phyloP scores from a whole-genome alignment of 2,888 invertebrate genomes.

The Cantharis nigra region DNA sequence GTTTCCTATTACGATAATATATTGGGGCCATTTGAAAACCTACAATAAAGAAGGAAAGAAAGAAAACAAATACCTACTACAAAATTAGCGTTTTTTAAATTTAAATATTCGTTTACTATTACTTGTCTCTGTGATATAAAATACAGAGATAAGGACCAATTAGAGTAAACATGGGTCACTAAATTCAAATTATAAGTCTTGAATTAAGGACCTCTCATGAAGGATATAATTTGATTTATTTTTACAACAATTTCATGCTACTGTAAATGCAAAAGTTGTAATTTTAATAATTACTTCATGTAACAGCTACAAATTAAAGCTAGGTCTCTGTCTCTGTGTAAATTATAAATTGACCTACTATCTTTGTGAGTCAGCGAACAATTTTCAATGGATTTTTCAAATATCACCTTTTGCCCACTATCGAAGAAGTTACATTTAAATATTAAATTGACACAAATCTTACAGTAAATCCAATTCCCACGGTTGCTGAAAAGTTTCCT shows the following conservation, averaged over 20 bases:
- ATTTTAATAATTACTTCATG: neutral
- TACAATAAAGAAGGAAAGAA: neutral
- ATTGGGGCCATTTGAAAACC: neutral
- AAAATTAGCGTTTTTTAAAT: neutral
- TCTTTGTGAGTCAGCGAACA: neutral
- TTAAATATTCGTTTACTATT: neutral
- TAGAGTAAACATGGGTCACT: neutral
- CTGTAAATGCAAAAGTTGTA: neutral
- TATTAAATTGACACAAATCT: constrained; percentile 54
- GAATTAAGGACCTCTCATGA: neutral
- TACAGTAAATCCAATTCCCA: constrained; percentile 94
- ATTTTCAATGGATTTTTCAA: neutral
- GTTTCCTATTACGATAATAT: neutral
- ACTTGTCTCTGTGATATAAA: neutral
- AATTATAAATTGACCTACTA: neutral
- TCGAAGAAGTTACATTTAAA: neutral
- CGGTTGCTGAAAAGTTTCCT: constrained; percentile 91
- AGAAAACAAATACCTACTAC: neutral
- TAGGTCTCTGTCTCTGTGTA: neutral
- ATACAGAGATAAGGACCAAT: neutral
- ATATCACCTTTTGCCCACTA: neutral
- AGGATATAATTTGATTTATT: neutral
- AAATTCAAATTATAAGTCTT: neutral
- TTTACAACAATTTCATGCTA: neutral
- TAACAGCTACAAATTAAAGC: neutral